Evolutionary conservation across 2,888 invertebrate species (phyloP).

Genomic region (Portevinia maculata): DNA sequence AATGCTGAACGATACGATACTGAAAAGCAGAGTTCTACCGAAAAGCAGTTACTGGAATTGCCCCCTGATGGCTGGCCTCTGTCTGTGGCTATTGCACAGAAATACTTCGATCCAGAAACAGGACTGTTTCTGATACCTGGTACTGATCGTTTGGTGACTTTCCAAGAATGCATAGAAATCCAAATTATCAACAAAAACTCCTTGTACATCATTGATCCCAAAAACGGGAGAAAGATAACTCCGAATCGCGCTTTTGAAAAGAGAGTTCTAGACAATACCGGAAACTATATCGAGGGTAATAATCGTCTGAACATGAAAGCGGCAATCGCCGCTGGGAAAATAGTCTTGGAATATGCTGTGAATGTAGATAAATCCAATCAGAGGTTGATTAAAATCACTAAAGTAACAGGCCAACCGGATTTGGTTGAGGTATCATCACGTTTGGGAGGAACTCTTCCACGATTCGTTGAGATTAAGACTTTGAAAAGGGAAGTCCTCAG

Average conservation of each 20-base stretch:
- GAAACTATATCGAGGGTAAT: constrained; percentile 87
- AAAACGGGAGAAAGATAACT: constrained; percentile 87
- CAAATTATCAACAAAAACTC: constrained; percentile 93
- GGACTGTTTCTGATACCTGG: constrained; percentile 94
- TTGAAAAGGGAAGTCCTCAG: constrained; percentile 82
- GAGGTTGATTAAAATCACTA: constrained; percentile 88
- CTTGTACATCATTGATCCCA: constrained; percentile 91
- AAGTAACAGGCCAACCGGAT: constrained; percentile 88
- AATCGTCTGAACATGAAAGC: constrained; percentile 87
- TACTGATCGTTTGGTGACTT: constrained; percentile 91
- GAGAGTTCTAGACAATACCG: constrained; percentile 90
- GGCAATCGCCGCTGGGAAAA: constrained; percentile 87
- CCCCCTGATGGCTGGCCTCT: constrained; percentile 93
- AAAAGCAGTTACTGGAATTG: constrained; percentile 89
- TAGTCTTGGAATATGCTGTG: constrained; percentile 85
- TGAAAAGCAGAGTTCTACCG: constrained; percentile 82
- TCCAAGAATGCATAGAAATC: constrained; percentile 93
- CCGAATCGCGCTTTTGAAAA: constrained; percentile 90
- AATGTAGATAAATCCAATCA: constrained; percentile 84
- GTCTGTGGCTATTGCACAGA: constrained; percentile 91
- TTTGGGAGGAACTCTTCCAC: constrained; percentile 82
- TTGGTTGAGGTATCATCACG: constrained; percentile 87
- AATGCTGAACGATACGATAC: constrained; percentile 83
- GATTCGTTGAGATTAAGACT: constrained; percentile 83
- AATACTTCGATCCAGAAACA: constrained; percentile 91